A percentile compares a stretch with the other conserved stretches of the same genome.
phyloP scores from a whole-genome alignment of 2,888 invertebrate species.

The Sicus ferrugineus region DNA sequence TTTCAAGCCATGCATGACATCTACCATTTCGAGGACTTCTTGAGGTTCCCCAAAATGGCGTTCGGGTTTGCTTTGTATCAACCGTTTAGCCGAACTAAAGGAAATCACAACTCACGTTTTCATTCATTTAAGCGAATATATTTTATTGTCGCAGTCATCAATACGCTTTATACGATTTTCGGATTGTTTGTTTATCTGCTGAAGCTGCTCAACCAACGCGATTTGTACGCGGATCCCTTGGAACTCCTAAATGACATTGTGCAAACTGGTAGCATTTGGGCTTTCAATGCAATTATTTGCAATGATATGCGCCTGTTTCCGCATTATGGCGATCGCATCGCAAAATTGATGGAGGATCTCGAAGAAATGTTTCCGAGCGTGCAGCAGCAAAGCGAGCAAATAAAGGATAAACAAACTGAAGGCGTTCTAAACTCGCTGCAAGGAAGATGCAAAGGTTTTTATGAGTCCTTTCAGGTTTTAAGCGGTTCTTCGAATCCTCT shows the following conservation, averaged over 20 bases:
- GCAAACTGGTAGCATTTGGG: slow-evolving; percentile 51
- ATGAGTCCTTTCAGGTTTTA: not conserved
- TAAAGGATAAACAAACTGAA: not conserved
- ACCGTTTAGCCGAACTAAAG: slow-evolving; percentile 43
- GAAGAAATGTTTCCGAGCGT: slow-evolving; percentile 40
- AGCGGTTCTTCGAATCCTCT: not conserved
- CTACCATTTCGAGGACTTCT: slow-evolving; percentile 46
- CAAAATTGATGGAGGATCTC: slow-evolving; percentile 44
- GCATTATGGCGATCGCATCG: slow-evolving; percentile 45
- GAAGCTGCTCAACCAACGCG: not conserved
- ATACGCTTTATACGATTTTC: slow-evolving; percentile 49
- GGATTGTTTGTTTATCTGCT: slow-evolving; percentile 49
- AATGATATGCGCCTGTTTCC: slow-evolving; percentile 49
- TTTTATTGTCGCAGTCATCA: slow-evolving; percentile 45
- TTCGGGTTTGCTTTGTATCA: slow-evolving; percentile 45
- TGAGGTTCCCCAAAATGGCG: slow-evolving; percentile 51
- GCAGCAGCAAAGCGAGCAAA: not conserved
- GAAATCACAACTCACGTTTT: slow-evolving; percentile 17
- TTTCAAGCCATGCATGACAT: slow-evolving; percentile 21
- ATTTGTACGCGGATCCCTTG: too few relatives aligned
- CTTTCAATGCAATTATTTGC: slow-evolving; percentile 45
- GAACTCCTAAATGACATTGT: slow-evolving; percentile 41
- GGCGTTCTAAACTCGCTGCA: not conserved
- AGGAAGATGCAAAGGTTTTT: not conserved
- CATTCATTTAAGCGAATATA: slow-evolving; percentile 27